Percentiles rank a stretch among this genome's conserved stretches.
Conservation (phyloP, 2,113 vertebrate species). For the Cyanoliseus patagonus region DNA sequence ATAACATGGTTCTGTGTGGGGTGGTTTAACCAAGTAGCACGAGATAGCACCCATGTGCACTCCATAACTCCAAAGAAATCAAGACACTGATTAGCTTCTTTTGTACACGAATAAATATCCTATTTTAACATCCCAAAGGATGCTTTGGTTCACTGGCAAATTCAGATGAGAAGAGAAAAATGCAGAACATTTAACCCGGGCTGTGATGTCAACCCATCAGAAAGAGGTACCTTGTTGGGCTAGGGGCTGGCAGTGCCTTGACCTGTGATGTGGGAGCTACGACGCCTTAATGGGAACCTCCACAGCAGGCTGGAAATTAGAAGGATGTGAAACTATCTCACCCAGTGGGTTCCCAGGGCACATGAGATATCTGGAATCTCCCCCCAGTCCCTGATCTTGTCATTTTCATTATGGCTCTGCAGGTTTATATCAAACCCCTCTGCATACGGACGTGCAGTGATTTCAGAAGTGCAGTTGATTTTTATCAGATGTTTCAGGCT, state of each 20-base stretch:
- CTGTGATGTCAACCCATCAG: not conserved
- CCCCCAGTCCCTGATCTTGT: fast-evolving
- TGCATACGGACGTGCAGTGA: not conserved
- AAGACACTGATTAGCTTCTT: not conserved
- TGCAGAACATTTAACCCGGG: fast-evolving
- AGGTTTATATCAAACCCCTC: not conserved
- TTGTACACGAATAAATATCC: not conserved
- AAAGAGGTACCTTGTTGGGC: not conserved
- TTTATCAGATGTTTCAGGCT: slow-evolving; percentile 35
- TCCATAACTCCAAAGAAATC: not conserved
- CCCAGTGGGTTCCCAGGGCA: fast-evolving
- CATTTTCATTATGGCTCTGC: not conserved
- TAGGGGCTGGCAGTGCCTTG: not conserved
- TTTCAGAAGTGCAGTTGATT: slow-evolving; percentile 13
- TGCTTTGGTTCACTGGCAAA: not conserved
- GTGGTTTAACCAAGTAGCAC: not conserved
- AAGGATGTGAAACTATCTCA: not conserved
- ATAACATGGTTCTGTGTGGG: fast-evolving
- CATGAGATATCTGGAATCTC: not conserved
- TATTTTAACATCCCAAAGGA: not conserved
- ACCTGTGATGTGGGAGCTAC: not conserved
- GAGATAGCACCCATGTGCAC: not conserved
- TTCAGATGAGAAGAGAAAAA: not conserved
- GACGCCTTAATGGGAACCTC: not conserved
- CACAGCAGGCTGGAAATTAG: not conserved